A percentile compares a stretch with the other conserved stretches of the same genome.
Conservation (phyloP, 2,888 invertebrate genomes). For the Latrodectus hesperus region DNA sequence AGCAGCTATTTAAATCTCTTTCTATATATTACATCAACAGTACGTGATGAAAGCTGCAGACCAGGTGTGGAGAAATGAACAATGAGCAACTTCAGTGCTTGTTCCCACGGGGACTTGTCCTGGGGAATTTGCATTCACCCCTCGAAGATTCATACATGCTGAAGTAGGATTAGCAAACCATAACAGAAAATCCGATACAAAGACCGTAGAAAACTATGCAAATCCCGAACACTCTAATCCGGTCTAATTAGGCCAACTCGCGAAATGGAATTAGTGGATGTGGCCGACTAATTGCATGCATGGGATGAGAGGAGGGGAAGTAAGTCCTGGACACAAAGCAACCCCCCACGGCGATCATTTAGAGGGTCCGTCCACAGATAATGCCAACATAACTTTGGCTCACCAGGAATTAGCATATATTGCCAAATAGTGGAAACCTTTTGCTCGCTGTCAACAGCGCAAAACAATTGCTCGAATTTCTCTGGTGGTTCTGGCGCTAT, state of each 20-base stretch:
- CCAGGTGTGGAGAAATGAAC: slow-evolving; percentile 18
- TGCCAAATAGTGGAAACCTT: slow-evolving; percentile 25
- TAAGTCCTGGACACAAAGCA: not conserved
- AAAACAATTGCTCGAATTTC: slow-evolving; percentile 42
- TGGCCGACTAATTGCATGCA: slow-evolving; percentile 57
- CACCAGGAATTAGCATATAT: slow-evolving; percentile 47
- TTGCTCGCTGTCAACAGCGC: slow-evolving; percentile 41
- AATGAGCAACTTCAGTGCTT: slow-evolving; percentile 13
- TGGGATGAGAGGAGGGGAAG: not conserved
- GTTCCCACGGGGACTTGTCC: slow-evolving; percentile 27
- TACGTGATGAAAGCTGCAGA: not conserved
- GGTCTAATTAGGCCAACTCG: slow-evolving; percentile 63
- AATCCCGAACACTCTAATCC: slow-evolving; percentile 61
- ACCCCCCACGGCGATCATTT: slow-evolving; percentile 50
- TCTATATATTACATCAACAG: too few species aligned
- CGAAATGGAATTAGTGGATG: slow-evolving; percentile 65
- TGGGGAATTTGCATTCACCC: not conserved
- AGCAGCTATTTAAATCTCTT: too few species aligned
- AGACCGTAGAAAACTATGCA: slow-evolving; percentile 54
- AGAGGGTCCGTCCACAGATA: slow-evolving; percentile 36
- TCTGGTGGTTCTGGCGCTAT: not conserved
- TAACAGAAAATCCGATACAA: slow-evolving; percentile 28
- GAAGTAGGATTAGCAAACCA: slow-evolving; percentile 21
- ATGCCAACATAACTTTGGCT: slow-evolving; percentile 46
- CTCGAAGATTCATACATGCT: slow-evolving; percentile 6